A percentile compares a stretch with the other conserved stretches of the same genome.
phyloP scores from a whole-genome alignment of 2,113 vertebrate species.

The Bubo scandiacus region DNA sequence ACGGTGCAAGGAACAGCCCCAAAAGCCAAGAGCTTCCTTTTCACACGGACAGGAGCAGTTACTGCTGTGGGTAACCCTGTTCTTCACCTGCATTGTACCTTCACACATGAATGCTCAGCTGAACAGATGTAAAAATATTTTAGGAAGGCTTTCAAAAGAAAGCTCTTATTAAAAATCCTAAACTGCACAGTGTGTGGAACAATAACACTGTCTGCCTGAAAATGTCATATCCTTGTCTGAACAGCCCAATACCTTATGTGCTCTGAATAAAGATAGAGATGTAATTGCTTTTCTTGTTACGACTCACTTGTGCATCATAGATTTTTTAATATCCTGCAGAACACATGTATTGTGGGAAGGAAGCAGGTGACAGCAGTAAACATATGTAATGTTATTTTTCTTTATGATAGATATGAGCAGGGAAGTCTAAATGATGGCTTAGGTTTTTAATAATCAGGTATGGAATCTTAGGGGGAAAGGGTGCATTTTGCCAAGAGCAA shows the following conservation, averaged over 20 bases:
- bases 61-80: neutral
- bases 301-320: constrained; percentile 74
- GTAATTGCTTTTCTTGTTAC: constrained; percentile 75
- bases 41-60: accelerated
- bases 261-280: constrained; percentile 71
- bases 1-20: neutral
- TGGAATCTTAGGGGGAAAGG: neutral
- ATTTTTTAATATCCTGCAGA: constrained; percentile 76
- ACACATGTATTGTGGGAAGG: constrained; percentile 70
- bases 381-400: constrained; percentile 62
- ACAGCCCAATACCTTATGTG: constrained; percentile 55
- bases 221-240: constrained; percentile 67
- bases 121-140: constrained; percentile 43
- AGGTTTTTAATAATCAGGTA: constrained; percentile 46
- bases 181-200: constrained; percentile 37
- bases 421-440: constrained; percentile 26
- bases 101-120: neutral
- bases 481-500: constrained; percentile 31
- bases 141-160: constrained; percentile 37
- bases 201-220: constrained; percentile 53
- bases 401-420: constrained; percentile 57
- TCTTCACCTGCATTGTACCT: neutral
- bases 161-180: constrained; percentile 54
- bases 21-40: neutral
- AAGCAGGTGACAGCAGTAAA: constrained; percentile 69